These are phyloP conservation scores for Pangasius macronema DNA, from an alignment of 2,797 vertebrate genomes.

Conservation along the genomic window DNA sequence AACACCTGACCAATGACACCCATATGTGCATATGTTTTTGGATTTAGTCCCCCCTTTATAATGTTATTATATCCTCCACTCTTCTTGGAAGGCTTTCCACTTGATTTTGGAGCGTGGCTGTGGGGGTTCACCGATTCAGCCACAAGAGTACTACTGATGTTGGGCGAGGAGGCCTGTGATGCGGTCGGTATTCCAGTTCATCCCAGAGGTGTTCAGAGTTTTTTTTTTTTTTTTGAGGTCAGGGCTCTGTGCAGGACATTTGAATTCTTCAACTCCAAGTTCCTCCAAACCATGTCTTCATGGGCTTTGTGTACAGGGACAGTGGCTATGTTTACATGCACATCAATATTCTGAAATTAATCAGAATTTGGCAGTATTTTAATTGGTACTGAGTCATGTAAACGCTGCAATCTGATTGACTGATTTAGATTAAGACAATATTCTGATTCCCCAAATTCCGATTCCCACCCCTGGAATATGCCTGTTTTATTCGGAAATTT, in stretches of 20 bases:
- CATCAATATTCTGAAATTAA: too few species aligned
- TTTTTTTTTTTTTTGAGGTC: not conserved
- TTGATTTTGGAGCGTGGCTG: not conserved
- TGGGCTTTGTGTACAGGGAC: not conserved
- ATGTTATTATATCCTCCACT: not conserved
- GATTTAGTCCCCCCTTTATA: not conserved
- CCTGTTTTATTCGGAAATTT: too few species aligned
- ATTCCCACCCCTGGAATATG: too few species aligned
- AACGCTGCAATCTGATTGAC: too few species aligned
- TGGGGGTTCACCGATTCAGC: not conserved
- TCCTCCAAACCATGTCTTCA: not conserved
- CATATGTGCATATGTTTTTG: not conserved
- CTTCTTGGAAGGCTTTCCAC: not conserved
- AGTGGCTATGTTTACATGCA: too few species aligned
- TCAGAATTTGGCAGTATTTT: too few species aligned
- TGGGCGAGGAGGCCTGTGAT: not conserved
- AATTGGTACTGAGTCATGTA: too few species aligned
- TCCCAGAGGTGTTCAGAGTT: not conserved
- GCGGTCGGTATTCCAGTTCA: not conserved
- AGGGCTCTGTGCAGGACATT: not conserved
- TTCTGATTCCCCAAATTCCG: too few species aligned
- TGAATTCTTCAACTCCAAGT: not conserved
- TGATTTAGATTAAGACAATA: too few species aligned
- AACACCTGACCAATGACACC: not conserved
- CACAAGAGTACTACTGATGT: not conserved